Conservation (phyloP, 2,113 vertebrate genomes). For the Amblyopsis rosae region DNA sequence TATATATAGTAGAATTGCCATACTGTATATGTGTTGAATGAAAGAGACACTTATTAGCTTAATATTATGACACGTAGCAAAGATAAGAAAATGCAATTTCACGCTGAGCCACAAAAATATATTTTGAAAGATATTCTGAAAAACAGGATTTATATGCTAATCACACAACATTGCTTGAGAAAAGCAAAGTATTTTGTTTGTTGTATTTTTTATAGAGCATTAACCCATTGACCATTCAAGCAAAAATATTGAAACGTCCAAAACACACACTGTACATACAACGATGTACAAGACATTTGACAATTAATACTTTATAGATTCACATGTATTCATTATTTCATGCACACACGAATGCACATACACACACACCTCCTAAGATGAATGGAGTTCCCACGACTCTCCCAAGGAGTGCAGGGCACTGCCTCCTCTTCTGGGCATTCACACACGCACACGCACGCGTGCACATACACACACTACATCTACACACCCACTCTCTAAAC, state of each 20-base stretch:
- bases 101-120: too few relatives aligned
- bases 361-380: conserved; percentile 54
- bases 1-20: too few relatives aligned
- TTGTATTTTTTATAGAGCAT: too few relatives aligned
- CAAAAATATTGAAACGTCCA: too few relatives aligned
- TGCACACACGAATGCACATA: neutral
- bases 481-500: conserved; percentile 14
- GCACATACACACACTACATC: conserved; percentile 35
- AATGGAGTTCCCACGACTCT: conserved; percentile 82
- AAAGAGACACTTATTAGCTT: neutral
- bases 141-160: neutral
- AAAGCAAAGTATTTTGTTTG: neutral
- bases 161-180: neutral
- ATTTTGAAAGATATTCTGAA: too few relatives aligned
- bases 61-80: neutral
- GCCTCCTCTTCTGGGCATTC: conserved; percentile 69
- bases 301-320: neutral
- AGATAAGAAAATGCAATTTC: too few relatives aligned
- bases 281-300: conserved; percentile 7
- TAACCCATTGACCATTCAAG: too few relatives aligned
- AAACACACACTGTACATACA: too few relatives aligned
- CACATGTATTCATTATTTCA: neutral
- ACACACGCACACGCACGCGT: conserved; percentile 36
- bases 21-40: neutral
- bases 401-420: conserved; percentile 73